Base-by-base conservation (phyloP, 2,888 invertebrate genomes). In the Acrocyrtus sp. region DNA sequence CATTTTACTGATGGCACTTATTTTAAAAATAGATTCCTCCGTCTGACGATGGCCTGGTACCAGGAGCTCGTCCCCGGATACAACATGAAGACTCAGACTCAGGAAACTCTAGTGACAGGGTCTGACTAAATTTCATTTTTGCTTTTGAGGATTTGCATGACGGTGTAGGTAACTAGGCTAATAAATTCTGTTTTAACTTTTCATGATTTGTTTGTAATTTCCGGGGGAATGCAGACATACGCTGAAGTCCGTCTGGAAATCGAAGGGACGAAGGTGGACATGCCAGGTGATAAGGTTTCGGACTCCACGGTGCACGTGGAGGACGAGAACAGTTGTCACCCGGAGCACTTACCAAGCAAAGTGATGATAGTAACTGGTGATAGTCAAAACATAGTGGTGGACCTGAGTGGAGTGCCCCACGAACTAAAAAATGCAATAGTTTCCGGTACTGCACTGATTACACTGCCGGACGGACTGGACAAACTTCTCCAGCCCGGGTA, bases 281-380 rank as follows among this genome's bases (percentile, higher is more conserved):
- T 26, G 27, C 24, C 61, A 8, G 56, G 50, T 26, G 47, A 56
- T 1, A 53, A 68, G 24, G 22, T 60, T 34, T 24, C 57, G 5
- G 68, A 66, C 12, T 19, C 53, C 41, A 39, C 24, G 17, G 29
- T 54, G 8, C 43, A 61, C 21, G 29, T 50, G 51, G 67, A 61
- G 15, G 73, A 73, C 4, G 73, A 54, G 2, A 15, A 4, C 39
- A 27, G 54, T 17, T 8, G 15, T 54, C 27, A 29, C 6, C 27
- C 45, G n/a, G 51, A 57, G 21, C 21, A 66, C 19, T 53, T 68
- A 19, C 68, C 68, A 12, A 69, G 68, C 39, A 77, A 80, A 76
- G 81, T 81, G 72, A 81, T 81, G 81, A 76, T 81, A 63, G 78
- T 81, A 51, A 77, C 78, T 15, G 81, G 81, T 66, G 81, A 81